Evolutionary conservation across 2,113 vertebrate genomes (phyloP).

Genomic region (Platichthys flesus): DNA sequence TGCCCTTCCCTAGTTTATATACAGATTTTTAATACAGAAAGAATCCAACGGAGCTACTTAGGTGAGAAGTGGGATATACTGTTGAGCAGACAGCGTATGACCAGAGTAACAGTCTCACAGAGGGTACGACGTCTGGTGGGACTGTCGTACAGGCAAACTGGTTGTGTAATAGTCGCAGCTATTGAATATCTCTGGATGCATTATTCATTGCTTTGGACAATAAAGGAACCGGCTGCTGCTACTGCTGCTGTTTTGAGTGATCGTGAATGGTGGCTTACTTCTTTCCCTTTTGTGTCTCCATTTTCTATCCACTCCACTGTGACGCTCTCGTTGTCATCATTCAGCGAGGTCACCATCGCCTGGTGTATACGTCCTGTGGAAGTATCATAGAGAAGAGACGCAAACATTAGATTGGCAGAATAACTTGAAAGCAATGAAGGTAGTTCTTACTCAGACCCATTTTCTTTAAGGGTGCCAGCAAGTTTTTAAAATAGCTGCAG

Average conservation of each 20-base stretch:
- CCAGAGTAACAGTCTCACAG: too few relatives aligned
- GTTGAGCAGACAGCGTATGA: too few relatives aligned
- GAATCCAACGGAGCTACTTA: too few relatives aligned
- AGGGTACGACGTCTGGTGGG: background rate
- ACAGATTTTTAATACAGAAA: too few relatives aligned
- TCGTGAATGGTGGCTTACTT: conserved; percentile 79
- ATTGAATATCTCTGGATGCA: conserved; percentile 48
- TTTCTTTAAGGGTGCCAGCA: background rate
- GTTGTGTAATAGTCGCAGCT: conserved; percentile 10
- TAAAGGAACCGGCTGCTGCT: conserved; percentile 9
- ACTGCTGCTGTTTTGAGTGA: background rate
- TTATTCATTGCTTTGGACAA: conserved; percentile 62
- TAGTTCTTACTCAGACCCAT: background rate
- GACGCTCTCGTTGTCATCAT: conserved; percentile 96
- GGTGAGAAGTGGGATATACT: too few relatives aligned
- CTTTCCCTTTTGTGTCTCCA: conserved; percentile 98
- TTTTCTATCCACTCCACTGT: conserved; percentile 99
- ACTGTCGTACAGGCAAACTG: conserved; percentile 17
- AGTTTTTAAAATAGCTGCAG: too few relatives aligned
- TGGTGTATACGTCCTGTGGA: conserved; percentile 93
- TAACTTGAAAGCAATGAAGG: background rate
- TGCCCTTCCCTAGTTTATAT: too few relatives aligned
- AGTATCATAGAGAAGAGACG: conserved; percentile 15
- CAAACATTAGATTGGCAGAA: conserved; percentile 10
- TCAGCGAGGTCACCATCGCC: conserved; percentile 97